Evolutionary conservation across 2,888 invertebrate species (phyloP), one percentile per base, ranked within the genome.

Genomic region (Lordiphosa andalusiaca): DNA sequence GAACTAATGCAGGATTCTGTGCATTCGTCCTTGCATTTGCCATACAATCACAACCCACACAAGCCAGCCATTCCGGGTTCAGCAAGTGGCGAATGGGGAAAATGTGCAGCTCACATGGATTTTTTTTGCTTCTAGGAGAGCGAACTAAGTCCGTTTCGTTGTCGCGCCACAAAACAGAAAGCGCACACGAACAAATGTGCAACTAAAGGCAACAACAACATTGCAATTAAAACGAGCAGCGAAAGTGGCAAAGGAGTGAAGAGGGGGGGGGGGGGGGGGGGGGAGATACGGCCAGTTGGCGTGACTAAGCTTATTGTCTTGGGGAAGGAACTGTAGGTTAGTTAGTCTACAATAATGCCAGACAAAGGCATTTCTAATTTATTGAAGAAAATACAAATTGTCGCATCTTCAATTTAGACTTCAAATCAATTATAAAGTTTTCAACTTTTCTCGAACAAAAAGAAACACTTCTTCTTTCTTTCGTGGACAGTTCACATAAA

Each of bases 1-100:
- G 56, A 84, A 73, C 77, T 78, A 78, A 78, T 84, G 82, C 82
- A 61, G 82, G 82, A 62, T 70, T 47, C 84, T 72, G 73, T 70
- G 81, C 81, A 69, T 67, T 82, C 83, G 84, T 82, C 75, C 77
- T 78, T 78, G 84, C 78, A 71, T 59, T 52, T 59, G 66, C 84
- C 84, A 81, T 84, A 80, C 67, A 64, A 44, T 30, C 82, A 53
- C 52, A 47, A 67, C 53, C 13, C 13, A 44, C 33, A 44, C 44
- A 13, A 25, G 25, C 25, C 25, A 25, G 25, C 25, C 44, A 44
- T 23, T 13, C 30, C 9, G 30, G 30, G 30, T 30, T 53, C 63
- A 67, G 54, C 69, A 69, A 59, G 68, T 62, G 63, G 52, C 62
- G 58, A 57, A 64, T 69, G 65, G 60, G 63, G 50, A 71, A 78